Evolutionary conservation across 2,888 invertebrate genomes (phyloP), one percentile per base, ranked within the genome.

Genomic region (Polyommatus iphigenia): DNA sequence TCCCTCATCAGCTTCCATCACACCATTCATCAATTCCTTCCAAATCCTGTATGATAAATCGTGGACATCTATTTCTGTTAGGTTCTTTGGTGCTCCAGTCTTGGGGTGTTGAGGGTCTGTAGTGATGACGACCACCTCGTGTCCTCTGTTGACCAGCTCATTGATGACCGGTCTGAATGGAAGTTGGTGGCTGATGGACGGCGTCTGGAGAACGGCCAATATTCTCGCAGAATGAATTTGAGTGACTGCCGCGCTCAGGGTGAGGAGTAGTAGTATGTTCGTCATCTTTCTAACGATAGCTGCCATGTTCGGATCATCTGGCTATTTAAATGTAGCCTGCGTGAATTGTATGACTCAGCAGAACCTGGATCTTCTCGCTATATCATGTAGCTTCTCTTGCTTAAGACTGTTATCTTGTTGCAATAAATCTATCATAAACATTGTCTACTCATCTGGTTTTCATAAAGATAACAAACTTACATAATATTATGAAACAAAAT

Each of bases 21-120:
- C 3, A 15, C 73, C 79, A 8, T 76, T 72, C 15, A 78, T 62
- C 54, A 79, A 36, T 73, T 78, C 77, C 71, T 76, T 80, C 85
- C 84, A 83, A 10, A 79, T 59, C 13, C 80, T 73, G 20, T 73
- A 73, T 10, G 73, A 73, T 2, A 8, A 1, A 15, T 73, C 50
- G 20, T 73, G 73, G 0, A 87, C 79, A 24, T 88, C 86, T 4
- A 89, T 85, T 83, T 88, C 87, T n/a, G 83, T 87, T 3, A 87
- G 59, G 76, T 88, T 88, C n/a, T 46, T 59, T 5, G 86, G 85
- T 0, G 82, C 32, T 41, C 82, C n/a, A 6, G 83, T 83, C 78
- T 83, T 83, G 6, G 82, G 78, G 46, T 80, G 85, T 1, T 80
- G 81, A 0, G 87, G 86, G 77, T 87, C 85, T 2, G 87, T 77